Conservation (phyloP, 2,888 invertebrate genomes). For the Octonoba sinensis region DNA sequence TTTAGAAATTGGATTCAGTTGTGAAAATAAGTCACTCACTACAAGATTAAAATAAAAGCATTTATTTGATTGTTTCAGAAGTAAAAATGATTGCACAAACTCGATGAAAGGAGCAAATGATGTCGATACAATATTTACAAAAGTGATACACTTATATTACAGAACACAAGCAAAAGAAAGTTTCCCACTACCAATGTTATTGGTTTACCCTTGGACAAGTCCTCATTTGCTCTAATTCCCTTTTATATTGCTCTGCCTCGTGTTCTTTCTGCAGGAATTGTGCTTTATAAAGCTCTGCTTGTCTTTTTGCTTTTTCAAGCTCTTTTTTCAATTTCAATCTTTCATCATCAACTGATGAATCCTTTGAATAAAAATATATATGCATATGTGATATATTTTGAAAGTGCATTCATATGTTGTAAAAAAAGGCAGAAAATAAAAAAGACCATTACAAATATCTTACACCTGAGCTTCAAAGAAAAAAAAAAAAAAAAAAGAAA, state of each 20-base stretch:
- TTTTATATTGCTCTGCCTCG: slow-evolving; percentile 62
- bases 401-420: too few species aligned
- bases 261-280: slow-evolving; percentile 65
- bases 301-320: slow-evolving; percentile 54
- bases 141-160: slow-evolving; percentile 29
- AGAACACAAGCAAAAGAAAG: slow-evolving; percentile 11
- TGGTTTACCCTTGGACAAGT: slow-evolving; percentile 36
- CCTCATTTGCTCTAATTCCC: slow-evolving; percentile 58
- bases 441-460: neutral
- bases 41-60: slow-evolving; percentile 43
- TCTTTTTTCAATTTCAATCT: slow-evolving; percentile 58
- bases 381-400: neutral
- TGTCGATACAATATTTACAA: slow-evolving; percentile 43
- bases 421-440: too few species aligned
- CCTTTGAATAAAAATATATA: neutral
- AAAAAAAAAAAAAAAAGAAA: slow-evolving; percentile 4
- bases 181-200: slow-evolving; percentile 24
- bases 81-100: slow-evolving; percentile 63
- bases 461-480: neutral
- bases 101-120: slow-evolving; percentile 39
- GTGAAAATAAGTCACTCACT: too few species aligned
- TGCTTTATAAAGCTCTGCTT: slow-evolving; percentile 64
- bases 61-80: slow-evolving; percentile 57
- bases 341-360: slow-evolving; percentile 29
- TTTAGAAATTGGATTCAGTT: too few species aligned